These are phyloP conservation scores for Galeopsomyia nigrocyanea DNA, from an alignment of 2,888 invertebrate genomes.

Conservation along the genomic window DNA sequence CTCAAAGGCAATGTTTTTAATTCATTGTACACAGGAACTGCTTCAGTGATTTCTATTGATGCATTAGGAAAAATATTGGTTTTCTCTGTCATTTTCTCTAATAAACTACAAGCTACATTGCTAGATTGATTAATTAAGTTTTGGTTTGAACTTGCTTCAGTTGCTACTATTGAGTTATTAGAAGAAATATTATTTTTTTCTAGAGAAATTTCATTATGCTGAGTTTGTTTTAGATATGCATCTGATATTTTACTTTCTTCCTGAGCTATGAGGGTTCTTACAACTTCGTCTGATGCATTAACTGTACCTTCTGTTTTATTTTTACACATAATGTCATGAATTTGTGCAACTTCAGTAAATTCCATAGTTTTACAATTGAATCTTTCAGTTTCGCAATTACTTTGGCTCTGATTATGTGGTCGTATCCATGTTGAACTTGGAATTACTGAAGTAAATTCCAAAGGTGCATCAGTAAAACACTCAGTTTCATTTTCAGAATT, in stretches of 20 bases:
- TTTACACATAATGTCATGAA: background rate
- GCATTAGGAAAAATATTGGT: constrained; percentile 27
- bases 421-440: constrained; percentile 40
- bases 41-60: constrained; percentile 46
- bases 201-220: background rate
- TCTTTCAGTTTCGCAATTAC: constrained; percentile 34
- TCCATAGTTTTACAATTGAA: constrained; percentile 28
- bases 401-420: constrained; percentile 17
- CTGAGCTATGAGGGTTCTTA: too few species aligned
- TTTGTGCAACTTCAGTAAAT: constrained; percentile 13
- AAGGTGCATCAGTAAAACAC: constrained; percentile 12
- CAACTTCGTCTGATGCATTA: too few species aligned
- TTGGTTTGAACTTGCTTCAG: background rate
- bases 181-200: background rate
- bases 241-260: too few species aligned
- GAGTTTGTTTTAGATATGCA: too few species aligned
- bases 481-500: constrained; percentile 14
- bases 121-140: background rate
- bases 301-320: too few species aligned
- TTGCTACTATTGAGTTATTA: background rate
- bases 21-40: constrained; percentile 15
- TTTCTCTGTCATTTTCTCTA: constrained; percentile 5
- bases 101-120: constrained; percentile 16
- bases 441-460: constrained; percentile 37
- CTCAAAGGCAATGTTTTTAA: background rate